phyloP scores from a whole-genome alignment of 2,797 vertebrate species.

The Platyrinchus mystaceus region DNA sequence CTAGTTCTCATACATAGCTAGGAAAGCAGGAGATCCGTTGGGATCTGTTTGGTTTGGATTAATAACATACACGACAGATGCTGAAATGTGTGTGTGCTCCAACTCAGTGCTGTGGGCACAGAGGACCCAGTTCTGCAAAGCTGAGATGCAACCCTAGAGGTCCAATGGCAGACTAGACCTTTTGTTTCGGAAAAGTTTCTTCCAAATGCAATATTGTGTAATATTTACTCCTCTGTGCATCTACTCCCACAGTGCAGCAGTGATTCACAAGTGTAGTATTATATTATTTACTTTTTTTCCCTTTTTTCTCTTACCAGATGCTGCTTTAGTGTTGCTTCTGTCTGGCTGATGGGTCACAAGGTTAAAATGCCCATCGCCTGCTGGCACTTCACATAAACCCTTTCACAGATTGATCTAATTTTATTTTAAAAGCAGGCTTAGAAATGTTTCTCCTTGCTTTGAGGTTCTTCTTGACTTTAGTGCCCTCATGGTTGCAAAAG shows the following conservation, averaged over 20 bases:
- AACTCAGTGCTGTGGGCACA: not conserved
- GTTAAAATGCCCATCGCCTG: not conserved
- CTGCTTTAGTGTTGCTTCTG: not conserved
- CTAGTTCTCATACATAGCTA: not conserved
- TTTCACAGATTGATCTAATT: not conserved
- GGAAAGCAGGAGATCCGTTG: not conserved
- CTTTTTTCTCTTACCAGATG: not conserved
- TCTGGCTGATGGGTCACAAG: not conserved
- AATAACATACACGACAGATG: not conserved
- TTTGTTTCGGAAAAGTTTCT: not conserved
- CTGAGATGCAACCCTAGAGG: not conserved
- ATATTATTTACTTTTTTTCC: not conserved
- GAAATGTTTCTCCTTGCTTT: rapidly evolving
- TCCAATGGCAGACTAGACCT: not conserved
- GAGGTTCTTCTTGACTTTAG: not conserved
- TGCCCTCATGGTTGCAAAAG: not conserved
- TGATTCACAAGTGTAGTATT: not conserved
- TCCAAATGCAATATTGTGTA: not conserved
- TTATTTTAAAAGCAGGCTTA: not conserved
- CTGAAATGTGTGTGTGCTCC: rapidly evolving
- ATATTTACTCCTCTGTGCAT: not conserved
- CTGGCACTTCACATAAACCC: not conserved
- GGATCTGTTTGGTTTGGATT: not conserved
- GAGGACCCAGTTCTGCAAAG: not conserved
- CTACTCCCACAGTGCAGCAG: not conserved